These are phyloP conservation scores for Barnardius zonarius DNA, from an alignment of 2,113 vertebrate species.

Conservation along the genomic window DNA sequence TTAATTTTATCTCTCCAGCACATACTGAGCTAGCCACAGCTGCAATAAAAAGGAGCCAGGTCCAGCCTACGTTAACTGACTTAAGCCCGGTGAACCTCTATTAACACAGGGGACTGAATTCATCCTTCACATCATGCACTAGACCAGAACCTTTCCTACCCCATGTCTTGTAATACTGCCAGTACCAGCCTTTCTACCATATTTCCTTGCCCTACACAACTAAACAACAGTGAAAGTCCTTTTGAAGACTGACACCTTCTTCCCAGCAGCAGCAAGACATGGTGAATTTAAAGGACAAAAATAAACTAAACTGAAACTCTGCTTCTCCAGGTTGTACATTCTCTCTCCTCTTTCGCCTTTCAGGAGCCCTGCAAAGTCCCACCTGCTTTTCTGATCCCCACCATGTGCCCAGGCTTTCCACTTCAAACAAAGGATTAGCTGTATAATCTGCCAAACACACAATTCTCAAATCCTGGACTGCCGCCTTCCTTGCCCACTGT, in stretches of 20 bases:
- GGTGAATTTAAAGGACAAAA: background rate
- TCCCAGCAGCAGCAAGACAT: background rate
- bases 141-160: background rate
- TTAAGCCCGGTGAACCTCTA: background rate
- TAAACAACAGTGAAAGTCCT: background rate
- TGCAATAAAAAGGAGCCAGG: background rate
- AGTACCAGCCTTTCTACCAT: background rate
- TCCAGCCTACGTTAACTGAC: background rate
- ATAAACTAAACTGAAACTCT: background rate
- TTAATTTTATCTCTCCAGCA: background rate
- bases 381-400: constrained; percentile 2
- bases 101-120: background rate
- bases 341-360: background rate
- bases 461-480: background rate
- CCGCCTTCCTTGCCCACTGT: background rate
- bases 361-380: background rate
- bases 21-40: background rate
- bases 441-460: background rate
- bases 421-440: constrained; percentile 5
- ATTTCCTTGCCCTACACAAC: background rate
- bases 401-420: background rate
- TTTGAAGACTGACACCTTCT: background rate
- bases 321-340: background rate
- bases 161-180: background rate
- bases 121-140: background rate